Conservation (phyloP, 2,888 invertebrate genomes). For the Rhodophaea formosa region DNA sequence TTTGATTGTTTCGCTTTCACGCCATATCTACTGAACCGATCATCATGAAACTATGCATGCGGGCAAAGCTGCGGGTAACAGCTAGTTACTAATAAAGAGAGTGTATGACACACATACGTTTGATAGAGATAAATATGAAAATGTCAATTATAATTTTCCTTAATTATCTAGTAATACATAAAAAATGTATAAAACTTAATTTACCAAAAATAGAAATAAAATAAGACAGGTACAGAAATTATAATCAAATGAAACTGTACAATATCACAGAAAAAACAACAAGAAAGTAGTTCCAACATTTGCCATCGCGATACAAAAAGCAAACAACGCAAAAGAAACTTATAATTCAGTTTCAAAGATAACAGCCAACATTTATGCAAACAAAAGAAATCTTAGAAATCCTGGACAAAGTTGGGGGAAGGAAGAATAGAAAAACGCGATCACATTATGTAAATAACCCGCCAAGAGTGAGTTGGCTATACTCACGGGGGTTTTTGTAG, state of each 20-base stretch:
- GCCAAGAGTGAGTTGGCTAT: not conserved
- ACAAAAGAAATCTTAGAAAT: constrained; percentile 16
- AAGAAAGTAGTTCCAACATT: constrained; percentile 6
- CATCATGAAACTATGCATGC: no score
- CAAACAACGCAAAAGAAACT: constrained; percentile 10
- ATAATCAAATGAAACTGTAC: not conserved
- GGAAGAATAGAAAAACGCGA: constrained; percentile 8
- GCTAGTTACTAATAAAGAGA: no score
- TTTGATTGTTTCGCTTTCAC: no score
- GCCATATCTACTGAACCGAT: no score
- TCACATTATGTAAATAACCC: constrained; percentile 2
- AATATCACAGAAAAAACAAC: not conserved
- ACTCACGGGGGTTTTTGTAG: no score
- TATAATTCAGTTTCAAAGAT: constrained; percentile 16
- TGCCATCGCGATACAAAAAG: not conserved
- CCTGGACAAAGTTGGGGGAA: constrained; percentile 4
- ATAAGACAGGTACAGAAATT: not conserved
- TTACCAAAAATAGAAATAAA: no score
- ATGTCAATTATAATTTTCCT: no score
- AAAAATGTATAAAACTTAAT: no score
- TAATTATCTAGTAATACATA: no score
- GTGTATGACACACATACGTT: no score
- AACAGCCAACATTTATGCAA: constrained; percentile 16
- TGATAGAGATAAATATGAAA: no score
- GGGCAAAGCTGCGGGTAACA: no score